Conservation (phyloP, 2,113 vertebrate genomes). For the Archilochus colubris region DNA sequence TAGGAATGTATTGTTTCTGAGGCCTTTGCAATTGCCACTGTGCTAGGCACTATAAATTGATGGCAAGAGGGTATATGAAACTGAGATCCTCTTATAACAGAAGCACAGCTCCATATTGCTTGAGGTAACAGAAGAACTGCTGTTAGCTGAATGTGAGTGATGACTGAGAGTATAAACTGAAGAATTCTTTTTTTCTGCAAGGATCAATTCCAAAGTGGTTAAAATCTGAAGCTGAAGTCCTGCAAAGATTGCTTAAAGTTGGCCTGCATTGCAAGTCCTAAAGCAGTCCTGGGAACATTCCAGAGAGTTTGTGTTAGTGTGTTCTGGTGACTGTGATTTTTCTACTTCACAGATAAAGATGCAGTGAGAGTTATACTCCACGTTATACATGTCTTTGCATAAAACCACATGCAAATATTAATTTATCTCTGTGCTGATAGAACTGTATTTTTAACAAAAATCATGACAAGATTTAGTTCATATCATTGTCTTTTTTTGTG, state of each 20-base stretch:
- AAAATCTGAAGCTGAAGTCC: slow-evolving; percentile 2
- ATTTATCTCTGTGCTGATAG: background rate
- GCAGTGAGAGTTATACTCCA: background rate
- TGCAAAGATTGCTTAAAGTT: background rate
- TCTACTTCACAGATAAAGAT: background rate
- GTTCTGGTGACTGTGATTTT: background rate
- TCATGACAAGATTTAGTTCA: background rate
- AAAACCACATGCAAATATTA: background rate
- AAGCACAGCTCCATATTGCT: slow-evolving; percentile 49
- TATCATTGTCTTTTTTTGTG: background rate
- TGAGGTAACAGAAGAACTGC: slow-evolving; percentile 52
- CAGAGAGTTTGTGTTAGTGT: background rate
- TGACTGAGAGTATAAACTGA: slow-evolving; percentile 26
- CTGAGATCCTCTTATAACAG: slow-evolving; percentile 58
- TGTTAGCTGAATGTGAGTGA: slow-evolving; percentile 55
- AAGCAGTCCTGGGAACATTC: background rate
- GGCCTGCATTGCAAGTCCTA: background rate
- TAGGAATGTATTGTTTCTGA: slow-evolving; percentile 42
- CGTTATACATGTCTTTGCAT: background rate
- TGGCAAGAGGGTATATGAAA: slow-evolving; percentile 62
- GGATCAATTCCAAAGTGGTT: slow-evolving; percentile 26
- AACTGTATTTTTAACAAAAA: background rate
- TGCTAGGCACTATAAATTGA: slow-evolving; percentile 59
- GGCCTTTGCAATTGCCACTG: slow-evolving; percentile 48
- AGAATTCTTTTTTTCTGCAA: background rate